Conservation (phyloP, 2,888 invertebrate species). For the Phlogophora meticulosa region DNA sequence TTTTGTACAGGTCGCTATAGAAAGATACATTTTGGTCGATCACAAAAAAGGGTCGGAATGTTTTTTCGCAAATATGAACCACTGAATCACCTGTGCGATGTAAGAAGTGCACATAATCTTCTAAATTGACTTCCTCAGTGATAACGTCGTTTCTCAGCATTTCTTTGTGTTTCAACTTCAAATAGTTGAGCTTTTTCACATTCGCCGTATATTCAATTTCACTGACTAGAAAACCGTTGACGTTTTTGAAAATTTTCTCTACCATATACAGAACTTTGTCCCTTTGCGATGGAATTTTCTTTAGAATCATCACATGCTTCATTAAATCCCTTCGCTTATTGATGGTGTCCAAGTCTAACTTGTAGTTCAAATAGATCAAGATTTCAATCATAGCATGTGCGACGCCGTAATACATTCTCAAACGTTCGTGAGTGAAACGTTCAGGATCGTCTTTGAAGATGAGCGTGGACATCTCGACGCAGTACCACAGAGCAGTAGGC, state of each 20-base stretch:
- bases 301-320: constrained; percentile 12
- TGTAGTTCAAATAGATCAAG: constrained; percentile 67
- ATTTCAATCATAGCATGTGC: constrained; percentile 72
- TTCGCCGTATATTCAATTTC: constrained; percentile 66
- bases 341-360: constrained; percentile 66
- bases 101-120: constrained; percentile 32
- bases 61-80: constrained; percentile 30
- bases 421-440: constrained; percentile 68
- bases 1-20: constrained; percentile 19
- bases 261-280: constrained; percentile 35
- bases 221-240: constrained; percentile 67
- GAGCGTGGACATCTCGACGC: constrained; percentile 70
- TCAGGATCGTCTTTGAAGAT: constrained; percentile 71
- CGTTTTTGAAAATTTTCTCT: constrained; percentile 69
- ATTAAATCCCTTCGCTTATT: constrained; percentile 33
- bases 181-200: constrained; percentile 70
- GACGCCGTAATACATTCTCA: constrained; percentile 67
- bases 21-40: constrained; percentile 17
- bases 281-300: constrained; percentile 20
- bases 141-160: constrained; percentile 25
- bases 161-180: constrained; percentile 34
- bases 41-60: constrained; percentile 34
- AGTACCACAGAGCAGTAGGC: constrained; percentile 74
- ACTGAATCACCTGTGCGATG: neutral
- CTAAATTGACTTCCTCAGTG: constrained; percentile 23